Percentiles rank a stretch among this genome's conserved stretches.
phyloP scores from a whole-genome alignment of 2,888 invertebrate genomes.

The Nomada ruficornis region DNA sequence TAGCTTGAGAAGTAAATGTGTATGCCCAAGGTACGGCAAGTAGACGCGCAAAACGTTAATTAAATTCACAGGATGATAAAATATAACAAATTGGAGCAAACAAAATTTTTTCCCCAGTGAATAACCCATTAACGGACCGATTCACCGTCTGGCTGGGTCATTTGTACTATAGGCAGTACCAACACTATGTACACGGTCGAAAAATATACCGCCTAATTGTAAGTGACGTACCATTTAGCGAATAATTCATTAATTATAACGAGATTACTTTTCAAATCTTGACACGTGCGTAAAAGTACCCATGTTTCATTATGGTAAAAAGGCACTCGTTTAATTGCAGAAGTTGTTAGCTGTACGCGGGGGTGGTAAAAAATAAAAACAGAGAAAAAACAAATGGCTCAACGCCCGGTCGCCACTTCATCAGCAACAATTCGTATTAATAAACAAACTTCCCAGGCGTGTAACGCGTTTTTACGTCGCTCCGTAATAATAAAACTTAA shows the following conservation, averaged over 20 bases:
- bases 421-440: slow-evolving; percentile 79
- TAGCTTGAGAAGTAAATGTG: slow-evolving; percentile 31
- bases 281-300: not conserved
- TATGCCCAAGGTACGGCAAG: not conserved
- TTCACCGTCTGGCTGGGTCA: not conserved
- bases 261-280: slow-evolving; percentile 20
- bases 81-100: slow-evolving; percentile 4
- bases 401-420: slow-evolving; percentile 64
- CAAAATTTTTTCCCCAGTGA: not conserved
- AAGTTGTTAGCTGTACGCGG: slow-evolving; percentile 50
- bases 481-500: slow-evolving; percentile 77
- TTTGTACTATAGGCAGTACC: not conserved
- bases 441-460: slow-evolving; percentile 75
- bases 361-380: not conserved
- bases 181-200: not conserved
- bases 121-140: slow-evolving; percentile 13
- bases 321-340: slow-evolving; percentile 72
- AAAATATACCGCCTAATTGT: not conserved
- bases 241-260: slow-evolving; percentile 32
- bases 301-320: slow-evolving; percentile 30
- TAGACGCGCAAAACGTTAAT: slow-evolving; percentile 27
- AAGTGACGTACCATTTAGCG: not conserved
- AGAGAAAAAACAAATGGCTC: slow-evolving; percentile 39
- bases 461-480: slow-evolving; percentile 62
- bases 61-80: slow-evolving; percentile 22